Evolutionary conservation across 2,888 invertebrate genomes (phyloP), one percentile per base, ranked within the genome.

Genomic region (Helicoverpa assulta): DNA sequence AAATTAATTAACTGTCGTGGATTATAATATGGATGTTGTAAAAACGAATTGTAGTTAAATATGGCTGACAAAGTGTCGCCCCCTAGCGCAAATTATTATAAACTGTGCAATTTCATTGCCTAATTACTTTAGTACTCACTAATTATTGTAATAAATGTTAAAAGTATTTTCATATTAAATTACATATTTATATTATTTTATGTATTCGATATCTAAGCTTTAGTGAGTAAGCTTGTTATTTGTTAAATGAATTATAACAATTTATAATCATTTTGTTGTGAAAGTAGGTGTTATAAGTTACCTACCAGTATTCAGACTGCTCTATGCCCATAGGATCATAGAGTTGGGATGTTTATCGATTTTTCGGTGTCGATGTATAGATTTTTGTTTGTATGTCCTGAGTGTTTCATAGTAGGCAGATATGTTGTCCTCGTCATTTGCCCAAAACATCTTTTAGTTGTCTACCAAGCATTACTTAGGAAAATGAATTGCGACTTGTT

Each of bases 121-220:
- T 84, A 84, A 68, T 67, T 78, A 80, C 47, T 76, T 78, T 77
- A 84, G 77, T 80, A 83, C 76, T 71, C 79, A 81, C 75, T 76
- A 57, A 78, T 47, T 75, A 81, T 79, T 82, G 73, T 67, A 77
- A 76, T 82, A 80, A 85, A 87, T 88, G 84, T 88, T 86, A 59
- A 85, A 72, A 82, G 85, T 90, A 89, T 89, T 89, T 90, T 90
- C 86, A 67, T 87, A 85, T 78, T 72, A 71, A 80, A 71, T 65
- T 57, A 76, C 33, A 65, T 77, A 73, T 76, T 80, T 74, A 73
- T 82, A 85, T 83, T 76, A 73, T 79, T 84, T 79, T 78, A 82
- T 85, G 76, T 87, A 83, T 80, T 85, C 60, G 78, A 74, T 85
- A 84, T 88, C 72, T 85, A 82, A 81, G 68, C 76, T 82, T 82